Conservation (phyloP, 2,797 vertebrate genomes). For the Toxotes lorentzi region DNA sequence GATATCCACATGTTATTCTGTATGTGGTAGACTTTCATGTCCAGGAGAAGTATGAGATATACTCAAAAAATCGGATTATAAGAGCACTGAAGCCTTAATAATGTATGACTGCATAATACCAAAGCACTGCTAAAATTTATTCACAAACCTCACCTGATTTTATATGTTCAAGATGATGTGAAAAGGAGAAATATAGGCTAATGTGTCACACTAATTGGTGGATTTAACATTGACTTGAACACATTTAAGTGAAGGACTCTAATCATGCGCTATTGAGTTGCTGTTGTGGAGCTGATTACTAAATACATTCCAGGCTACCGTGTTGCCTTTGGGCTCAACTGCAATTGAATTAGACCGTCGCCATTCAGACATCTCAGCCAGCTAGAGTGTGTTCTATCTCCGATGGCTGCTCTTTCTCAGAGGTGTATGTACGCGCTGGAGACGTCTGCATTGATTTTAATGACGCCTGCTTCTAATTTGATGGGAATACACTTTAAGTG, state of each 20-base stretch:
- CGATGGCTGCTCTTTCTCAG: slow-evolving; percentile 46
- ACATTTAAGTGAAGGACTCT: slow-evolving; percentile 63
- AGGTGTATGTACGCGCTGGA: slow-evolving; percentile 36
- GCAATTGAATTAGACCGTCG: slow-evolving; percentile 72
- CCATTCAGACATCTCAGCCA: slow-evolving; percentile 46
- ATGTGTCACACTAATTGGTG: slow-evolving; percentile 48
- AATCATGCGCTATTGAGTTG: slow-evolving; percentile 76
- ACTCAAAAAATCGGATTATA: slow-evolving; percentile 13
- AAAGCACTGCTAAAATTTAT: slow-evolving; percentile 7
- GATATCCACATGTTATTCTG: slow-evolving; percentile 8
- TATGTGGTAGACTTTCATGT: slow-evolving; percentile 7
- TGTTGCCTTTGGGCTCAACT: slow-evolving; percentile 63
- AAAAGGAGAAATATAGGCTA: slow-evolving; percentile 29
- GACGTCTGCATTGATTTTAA: slow-evolving; percentile 28
- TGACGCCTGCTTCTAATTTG: slow-evolving; percentile 28
- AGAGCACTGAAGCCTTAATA: slow-evolving; percentile 12
- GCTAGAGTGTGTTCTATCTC: slow-evolving; percentile 29
- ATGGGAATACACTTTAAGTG: slow-evolving; percentile 10
- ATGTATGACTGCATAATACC: slow-evolving; percentile 3
- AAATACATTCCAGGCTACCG: slow-evolving; percentile 62
- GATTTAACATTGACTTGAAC: slow-evolving; percentile 50
- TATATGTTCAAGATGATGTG: slow-evolving; percentile 1
- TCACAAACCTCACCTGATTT: slow-evolving; percentile 26
- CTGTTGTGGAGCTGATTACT: slow-evolving; percentile 74
- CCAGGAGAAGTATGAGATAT: slow-evolving; percentile 9